Base-by-base conservation (phyloP, 2,797 vertebrate genomes). In the Sternotherus odoratus region DNA sequence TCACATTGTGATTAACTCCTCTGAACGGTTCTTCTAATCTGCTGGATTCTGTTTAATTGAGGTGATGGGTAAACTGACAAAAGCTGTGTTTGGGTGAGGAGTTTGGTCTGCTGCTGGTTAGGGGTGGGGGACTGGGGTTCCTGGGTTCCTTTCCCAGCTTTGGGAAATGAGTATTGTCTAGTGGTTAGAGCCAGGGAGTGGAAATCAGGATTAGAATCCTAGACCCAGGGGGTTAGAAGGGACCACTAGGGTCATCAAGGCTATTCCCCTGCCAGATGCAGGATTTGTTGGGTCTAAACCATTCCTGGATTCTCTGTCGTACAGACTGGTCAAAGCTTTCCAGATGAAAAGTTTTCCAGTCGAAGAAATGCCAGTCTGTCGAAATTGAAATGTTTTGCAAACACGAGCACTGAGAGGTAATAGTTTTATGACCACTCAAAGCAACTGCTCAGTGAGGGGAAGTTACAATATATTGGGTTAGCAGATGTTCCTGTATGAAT, bases 21-120 rank as follows among this genome's bases (percentile, higher is more conserved):
- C 79, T 96, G 5, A 93, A 90, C 87, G 96, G 91, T 85, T 93
- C 94, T 96, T 86, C 95, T 96, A 83, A 95, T 97, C 95, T 5
- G 24, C 94, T 94, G 94, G 88, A 84, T 85, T 93, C 90, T 83
- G 90, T 94, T 94, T 96, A 95, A 94, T 92, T 95, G 96, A 87
- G 89, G 91, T 82, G 94, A 91, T 13, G 82, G 83, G 54, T 57
- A 82, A 87, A 83, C 2, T 28, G 57, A 49, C 51, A 91, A 79
- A 30, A 82, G 84, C 74, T 43, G 7, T 46, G 50, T 72, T 74
- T 78, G 26, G 56, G 74, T 16, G 54, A 89, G 46, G 63, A 74
- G 75, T n/a, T 89, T 83, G 77, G 12, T 66, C 10, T n/a, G 21
- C 10, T 60, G 5, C 10, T 60, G 5, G 30, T 53, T 75, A 23